These are phyloP conservation scores for Pilophorus perplexus DNA, from an alignment of 2,888 invertebrate species.

Conservation along the genomic window DNA sequence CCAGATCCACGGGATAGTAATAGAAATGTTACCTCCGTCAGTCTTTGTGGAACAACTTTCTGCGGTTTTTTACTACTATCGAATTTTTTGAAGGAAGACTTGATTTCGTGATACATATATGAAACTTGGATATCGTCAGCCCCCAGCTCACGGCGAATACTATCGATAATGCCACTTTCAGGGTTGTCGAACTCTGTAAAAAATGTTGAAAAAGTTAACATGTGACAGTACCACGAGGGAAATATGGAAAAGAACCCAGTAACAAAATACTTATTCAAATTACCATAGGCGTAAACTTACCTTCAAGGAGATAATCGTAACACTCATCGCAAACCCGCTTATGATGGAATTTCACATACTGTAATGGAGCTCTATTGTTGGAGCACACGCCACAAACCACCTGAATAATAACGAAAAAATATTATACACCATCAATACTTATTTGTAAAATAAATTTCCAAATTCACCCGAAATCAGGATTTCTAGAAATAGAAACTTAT, in stretches of 20 bases:
- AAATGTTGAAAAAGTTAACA: no score
- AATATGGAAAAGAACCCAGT: no score
- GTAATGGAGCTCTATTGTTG: conserved; percentile 57
- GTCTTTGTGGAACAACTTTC: conserved; percentile 51
- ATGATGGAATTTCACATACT: conserved; percentile 55
- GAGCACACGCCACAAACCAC: conserved; percentile 64
- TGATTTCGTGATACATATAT: conserved; percentile 48
- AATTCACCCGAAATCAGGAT: no score
- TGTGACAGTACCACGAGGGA: no score
- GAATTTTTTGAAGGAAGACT: conserved; percentile 50
- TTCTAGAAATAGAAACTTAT: no score
- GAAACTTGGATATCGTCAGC: conserved; percentile 48
- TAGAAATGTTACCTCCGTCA: conserved; percentile 52
- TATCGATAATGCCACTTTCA: conserved; percentile 45
- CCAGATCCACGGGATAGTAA: no score
- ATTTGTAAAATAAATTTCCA: neutral
- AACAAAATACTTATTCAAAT: no score
- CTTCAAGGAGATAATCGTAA: conserved; percentile 53
- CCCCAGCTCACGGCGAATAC: conserved; percentile 48
- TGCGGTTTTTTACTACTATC: conserved; percentile 49
- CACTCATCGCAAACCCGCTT: conserved; percentile 59
- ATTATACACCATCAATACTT: neutral
- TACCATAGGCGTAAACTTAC: no score
- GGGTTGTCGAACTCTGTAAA: conserved; percentile 49
- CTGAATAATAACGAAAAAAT: no score